Evolutionary conservation across 2,797 vertebrate genomes (phyloP).

Genomic region (Galagoides demidoff): DNA sequence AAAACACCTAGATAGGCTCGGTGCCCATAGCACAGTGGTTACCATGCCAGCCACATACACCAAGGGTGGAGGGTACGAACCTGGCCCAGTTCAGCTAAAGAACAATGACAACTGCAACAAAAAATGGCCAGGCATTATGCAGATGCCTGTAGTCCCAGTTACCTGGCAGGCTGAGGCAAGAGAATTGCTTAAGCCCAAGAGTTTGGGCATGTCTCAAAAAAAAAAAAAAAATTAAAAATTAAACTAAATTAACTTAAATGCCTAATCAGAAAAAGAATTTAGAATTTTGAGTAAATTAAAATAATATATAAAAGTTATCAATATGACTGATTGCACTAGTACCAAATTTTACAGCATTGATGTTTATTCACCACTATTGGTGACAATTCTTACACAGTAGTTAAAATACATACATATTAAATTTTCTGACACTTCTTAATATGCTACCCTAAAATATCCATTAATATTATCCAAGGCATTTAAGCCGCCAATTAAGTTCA

Average conservation of each 20-base stretch:
- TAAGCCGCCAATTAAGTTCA: conserved; percentile 7
- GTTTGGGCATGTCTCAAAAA: not conserved
- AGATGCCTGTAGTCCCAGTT: too few species aligned
- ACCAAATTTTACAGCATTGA: not conserved
- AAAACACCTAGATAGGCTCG: too few species aligned
- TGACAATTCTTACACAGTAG: not conserved
- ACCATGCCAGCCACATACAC: too few species aligned
- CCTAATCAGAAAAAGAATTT: conserved; percentile 5
- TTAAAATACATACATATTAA: not conserved
- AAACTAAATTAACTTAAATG: not conserved
- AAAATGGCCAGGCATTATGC: not conserved
- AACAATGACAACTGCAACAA: not conserved
- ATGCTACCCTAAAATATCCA: not conserved
- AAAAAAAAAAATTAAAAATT: not conserved
- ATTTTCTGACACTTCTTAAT: not conserved
- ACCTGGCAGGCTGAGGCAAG: too few species aligned
- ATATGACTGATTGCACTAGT: not conserved
- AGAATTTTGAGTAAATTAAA: conserved; percentile 43
- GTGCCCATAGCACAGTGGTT: too few species aligned
- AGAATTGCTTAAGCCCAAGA: too few species aligned
- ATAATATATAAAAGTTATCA: not conserved
- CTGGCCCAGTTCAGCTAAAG: too few species aligned
- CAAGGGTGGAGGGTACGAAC: too few species aligned
- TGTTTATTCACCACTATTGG: not conserved
- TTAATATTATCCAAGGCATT: not conserved